A percentile compares a stretch with the other conserved stretches of the same genome.
Conservation (phyloP, 2,797 vertebrate species). For the Novumbra hubbsi region DNA sequence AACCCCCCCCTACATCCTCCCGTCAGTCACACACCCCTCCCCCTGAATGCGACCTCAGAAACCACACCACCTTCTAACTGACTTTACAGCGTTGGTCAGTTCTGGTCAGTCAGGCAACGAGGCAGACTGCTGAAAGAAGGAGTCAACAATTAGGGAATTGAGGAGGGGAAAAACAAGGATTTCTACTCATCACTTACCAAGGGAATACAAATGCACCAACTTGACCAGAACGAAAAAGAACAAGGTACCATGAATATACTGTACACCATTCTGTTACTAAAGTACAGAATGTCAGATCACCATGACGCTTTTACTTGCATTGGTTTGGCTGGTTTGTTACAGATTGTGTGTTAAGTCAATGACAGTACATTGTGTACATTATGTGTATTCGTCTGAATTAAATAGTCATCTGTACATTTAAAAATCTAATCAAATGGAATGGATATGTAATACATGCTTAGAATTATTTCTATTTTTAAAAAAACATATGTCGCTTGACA, state of each 20-base stretch:
- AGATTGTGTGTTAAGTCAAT: not conserved
- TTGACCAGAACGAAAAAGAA: constrained; percentile 7
- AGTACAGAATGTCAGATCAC: not conserved
- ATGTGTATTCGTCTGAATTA: not conserved
- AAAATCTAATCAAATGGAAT: not conserved
- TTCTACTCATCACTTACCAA: constrained; percentile 32
- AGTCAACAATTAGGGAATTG: not conserved
- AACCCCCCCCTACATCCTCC: constrained; percentile 13
- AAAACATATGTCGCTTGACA: too few relatives aligned
- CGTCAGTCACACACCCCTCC: constrained; percentile 12
- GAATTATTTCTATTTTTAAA: too few relatives aligned
- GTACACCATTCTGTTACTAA: not conserved
- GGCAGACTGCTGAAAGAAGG: constrained; percentile 7
- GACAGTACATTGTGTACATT: not conserved
- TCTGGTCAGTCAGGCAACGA: constrained; percentile 20
- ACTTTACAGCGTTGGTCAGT: constrained; percentile 35
- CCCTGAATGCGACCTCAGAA: not conserved
- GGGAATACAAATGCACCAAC: constrained; percentile 38
- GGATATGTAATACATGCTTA: not conserved
- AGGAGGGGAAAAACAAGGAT: constrained; percentile 9
- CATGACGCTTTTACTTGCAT: not conserved
- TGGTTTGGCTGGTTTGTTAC: not conserved
- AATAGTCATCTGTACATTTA: not conserved
- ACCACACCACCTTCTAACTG: constrained; percentile 47
- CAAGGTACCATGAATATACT: constrained; percentile 40